Percentiles rank a stretch among this genome's conserved stretches.
Evolutionary conservation across 2,888 invertebrate genomes (phyloP).

Genomic region (Thera obeliscata): DNA sequence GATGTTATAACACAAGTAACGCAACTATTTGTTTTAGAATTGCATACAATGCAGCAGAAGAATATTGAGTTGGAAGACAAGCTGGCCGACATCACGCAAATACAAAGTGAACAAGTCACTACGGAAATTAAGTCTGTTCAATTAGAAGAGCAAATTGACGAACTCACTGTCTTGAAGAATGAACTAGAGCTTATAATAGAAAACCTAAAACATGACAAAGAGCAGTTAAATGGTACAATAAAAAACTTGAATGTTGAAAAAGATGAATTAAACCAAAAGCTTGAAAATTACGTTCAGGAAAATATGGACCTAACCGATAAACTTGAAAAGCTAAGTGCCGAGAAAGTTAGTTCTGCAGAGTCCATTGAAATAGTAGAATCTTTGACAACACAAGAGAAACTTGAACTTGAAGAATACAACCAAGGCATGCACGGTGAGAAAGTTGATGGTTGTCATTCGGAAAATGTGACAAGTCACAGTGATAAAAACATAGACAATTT

Average conservation of each 20-base stretch:
- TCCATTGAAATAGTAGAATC: slow-evolving; percentile 90
- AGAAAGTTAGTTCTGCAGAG: slow-evolving; percentile 90
- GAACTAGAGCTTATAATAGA: slow-evolving; percentile 79
- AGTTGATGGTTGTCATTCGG: slow-evolving; percentile 49
- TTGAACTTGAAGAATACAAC: slow-evolving; percentile 88
- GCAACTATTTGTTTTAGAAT: slow-evolving; percentile 60
- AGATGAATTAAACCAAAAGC: slow-evolving; percentile 84
- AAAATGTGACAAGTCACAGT: slow-evolving; percentile 60
- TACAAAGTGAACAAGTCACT: slow-evolving; percentile 88
- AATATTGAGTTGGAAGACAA: slow-evolving; percentile 85
- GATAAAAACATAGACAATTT: slow-evolving; percentile 84
- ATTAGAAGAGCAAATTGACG: slow-evolving; percentile 90
- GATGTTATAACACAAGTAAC: slow-evolving; percentile 2
- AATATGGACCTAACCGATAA: slow-evolving; percentile 90
- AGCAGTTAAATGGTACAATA: slow-evolving; percentile 82
- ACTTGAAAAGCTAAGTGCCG: slow-evolving; percentile 88
- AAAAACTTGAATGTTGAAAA: slow-evolving; percentile 85
- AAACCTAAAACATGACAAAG: slow-evolving; percentile 79
- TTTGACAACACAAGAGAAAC: slow-evolving; percentile 88
- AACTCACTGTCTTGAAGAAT: slow-evolving; percentile 78
- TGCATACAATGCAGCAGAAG: slow-evolving; percentile 85
- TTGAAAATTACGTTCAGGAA: slow-evolving; percentile 88
- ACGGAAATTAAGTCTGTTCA: slow-evolving; percentile 91
- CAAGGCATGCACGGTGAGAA: slow-evolving; percentile 74
- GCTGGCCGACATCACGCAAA: slow-evolving; percentile 84